phyloP scores from a whole-genome alignment of 2,888 invertebrate species.

The Ophion ventricosus region DNA sequence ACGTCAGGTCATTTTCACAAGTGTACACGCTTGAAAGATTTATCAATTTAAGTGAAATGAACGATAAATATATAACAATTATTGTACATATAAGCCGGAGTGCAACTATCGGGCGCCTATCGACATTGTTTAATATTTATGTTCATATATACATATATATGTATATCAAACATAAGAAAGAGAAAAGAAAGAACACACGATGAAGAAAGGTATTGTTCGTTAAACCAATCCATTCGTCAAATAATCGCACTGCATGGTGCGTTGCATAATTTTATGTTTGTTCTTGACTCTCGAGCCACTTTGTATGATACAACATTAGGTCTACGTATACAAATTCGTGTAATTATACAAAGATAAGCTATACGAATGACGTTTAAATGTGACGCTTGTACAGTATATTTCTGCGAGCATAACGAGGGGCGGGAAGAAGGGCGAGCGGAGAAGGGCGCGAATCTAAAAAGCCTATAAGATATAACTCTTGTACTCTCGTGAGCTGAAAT shows the following conservation, averaged over 20 bases:
- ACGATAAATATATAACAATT: slow-evolving; percentile 64
- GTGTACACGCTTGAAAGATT: slow-evolving; percentile 45
- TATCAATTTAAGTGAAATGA: slow-evolving; percentile 64
- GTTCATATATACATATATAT: slow-evolving; percentile 66
- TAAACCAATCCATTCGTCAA: slow-evolving; percentile 41
- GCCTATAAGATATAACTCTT: slow-evolving; percentile 10
- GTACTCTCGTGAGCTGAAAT: slow-evolving; percentile 7
- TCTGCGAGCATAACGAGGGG: slow-evolving; percentile 16
- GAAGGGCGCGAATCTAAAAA: slow-evolving; percentile 12
- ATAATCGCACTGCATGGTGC: slow-evolving; percentile 17
- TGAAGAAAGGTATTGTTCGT: slow-evolving; percentile 44
- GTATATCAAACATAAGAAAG: slow-evolving; percentile 10
- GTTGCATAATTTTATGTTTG: slow-evolving; percentile 16
- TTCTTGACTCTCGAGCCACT: slow-evolving; percentile 54
- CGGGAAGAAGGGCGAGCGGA: not conserved
- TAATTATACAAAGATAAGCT: slow-evolving; percentile 39
- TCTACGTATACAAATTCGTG: slow-evolving; percentile 62
- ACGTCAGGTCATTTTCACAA: slow-evolving; percentile 39
- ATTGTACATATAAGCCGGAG: slow-evolving; percentile 67
- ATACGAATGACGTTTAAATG: slow-evolving; percentile 44
- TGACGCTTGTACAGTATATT: slow-evolving; percentile 63
- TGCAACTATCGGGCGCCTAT: slow-evolving; percentile 64
- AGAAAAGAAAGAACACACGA: slow-evolving; percentile 35
- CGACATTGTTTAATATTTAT: slow-evolving; percentile 69
- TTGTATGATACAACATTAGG: slow-evolving; percentile 65